These are phyloP conservation scores for Mythimna lalbum DNA, from an alignment of 2,888 invertebrate species.

Conservation along the genomic window DNA sequence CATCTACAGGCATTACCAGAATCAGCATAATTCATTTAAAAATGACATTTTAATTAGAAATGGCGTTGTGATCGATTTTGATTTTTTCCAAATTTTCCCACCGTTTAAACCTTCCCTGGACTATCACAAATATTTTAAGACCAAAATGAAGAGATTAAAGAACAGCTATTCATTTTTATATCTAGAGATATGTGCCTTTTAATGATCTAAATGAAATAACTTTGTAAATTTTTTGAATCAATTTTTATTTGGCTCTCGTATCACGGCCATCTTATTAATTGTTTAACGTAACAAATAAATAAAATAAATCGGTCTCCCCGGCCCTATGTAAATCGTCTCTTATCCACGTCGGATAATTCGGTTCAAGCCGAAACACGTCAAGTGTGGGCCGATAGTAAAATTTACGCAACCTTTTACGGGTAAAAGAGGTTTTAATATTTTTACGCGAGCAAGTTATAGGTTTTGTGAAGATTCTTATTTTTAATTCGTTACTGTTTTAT, in stretches of 20 bases:
- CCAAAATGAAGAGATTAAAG: too few relatives aligned
- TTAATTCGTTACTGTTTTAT: constrained; percentile 41
- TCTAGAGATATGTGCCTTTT: too few relatives aligned
- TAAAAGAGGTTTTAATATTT: constrained; percentile 60
- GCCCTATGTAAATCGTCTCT: constrained; percentile 52
- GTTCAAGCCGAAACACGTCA: constrained; percentile 60
- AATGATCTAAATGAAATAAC: too few relatives aligned
- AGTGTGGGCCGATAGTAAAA: constrained; percentile 62
- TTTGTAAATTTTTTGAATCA: too few relatives aligned
- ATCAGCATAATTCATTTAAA: too few relatives aligned
- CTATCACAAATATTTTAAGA: too few relatives aligned
- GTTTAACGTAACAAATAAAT: constrained; percentile 53
- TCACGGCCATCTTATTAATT: constrained; percentile 41
- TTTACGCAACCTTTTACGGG: constrained; percentile 61
- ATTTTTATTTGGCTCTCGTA: constrained; percentile 12
- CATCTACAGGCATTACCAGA: too few relatives aligned
- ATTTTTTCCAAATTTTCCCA: too few relatives aligned
- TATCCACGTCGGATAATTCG: constrained; percentile 57
- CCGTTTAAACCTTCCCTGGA: too few relatives aligned
- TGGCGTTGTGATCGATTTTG: too few relatives aligned
- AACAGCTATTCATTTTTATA: too few relatives aligned
- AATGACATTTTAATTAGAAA: too few relatives aligned
- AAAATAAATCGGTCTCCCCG: constrained; percentile 51
- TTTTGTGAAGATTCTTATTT: constrained; percentile 41
- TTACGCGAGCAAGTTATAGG: constrained; percentile 46